phyloP scores from a whole-genome alignment of 2,113 vertebrate species.

The Grammomys surdaster region DNA sequence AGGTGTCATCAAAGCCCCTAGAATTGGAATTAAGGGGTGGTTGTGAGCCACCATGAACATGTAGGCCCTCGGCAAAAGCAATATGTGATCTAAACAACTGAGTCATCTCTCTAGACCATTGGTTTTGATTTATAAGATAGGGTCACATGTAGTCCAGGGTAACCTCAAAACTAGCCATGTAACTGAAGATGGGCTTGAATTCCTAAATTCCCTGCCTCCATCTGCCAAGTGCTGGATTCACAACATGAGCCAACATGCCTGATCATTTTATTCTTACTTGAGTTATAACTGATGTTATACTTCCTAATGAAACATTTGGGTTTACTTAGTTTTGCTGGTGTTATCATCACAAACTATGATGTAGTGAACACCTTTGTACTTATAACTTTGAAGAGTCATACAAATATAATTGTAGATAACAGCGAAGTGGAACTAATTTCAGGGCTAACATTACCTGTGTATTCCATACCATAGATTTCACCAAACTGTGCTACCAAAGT shows the following conservation, averaged over 20 bases:
- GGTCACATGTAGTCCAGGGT: background rate
- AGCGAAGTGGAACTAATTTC: background rate
- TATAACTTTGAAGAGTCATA: background rate
- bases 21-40: background rate
- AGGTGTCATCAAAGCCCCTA: background rate
- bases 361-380: background rate
- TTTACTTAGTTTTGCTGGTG: background rate
- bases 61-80: background rate
- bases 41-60: background rate
- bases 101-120: background rate
- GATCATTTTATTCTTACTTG: background rate
- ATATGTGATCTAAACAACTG: background rate
- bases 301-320: conserved; percentile 7
- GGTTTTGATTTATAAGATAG: background rate
- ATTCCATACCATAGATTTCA: background rate
- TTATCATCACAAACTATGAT: background rate
- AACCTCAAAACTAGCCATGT: too few species aligned
- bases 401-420: background rate
- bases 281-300: background rate
- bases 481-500: background rate
- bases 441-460: background rate
- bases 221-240: background rate
- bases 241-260: too few species aligned
- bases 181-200: background rate
- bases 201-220: background rate